Percentiles rank a stretch among this genome's conserved stretches.
These are phyloP conservation scores for Melieria picta DNA, from an alignment of 2,888 invertebrate species.

Conservation along the genomic window DNA sequence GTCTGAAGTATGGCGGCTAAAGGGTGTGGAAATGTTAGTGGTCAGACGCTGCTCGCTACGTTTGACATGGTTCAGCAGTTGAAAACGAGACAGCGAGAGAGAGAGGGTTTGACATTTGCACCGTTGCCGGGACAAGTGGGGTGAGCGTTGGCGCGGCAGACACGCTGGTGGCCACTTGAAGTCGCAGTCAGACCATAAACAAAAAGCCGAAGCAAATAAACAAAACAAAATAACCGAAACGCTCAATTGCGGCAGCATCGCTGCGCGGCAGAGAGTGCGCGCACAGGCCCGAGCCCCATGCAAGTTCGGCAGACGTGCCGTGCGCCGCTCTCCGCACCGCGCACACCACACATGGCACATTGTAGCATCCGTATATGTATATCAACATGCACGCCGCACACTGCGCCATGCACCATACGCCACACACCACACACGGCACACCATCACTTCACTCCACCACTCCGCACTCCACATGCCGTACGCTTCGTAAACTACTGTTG, in stretches of 20 bases:
- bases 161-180: constrained; percentile 23
- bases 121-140: neutral
- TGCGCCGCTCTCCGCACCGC: no score
- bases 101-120: neutral
- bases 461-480: no score
- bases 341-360: no score
- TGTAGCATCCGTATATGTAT: neutral
- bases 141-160: constrained; percentile 17
- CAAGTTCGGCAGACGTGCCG: no score
- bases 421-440: constrained; percentile 21
- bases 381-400: neutral
- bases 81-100: neutral
- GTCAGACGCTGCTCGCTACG: no score
- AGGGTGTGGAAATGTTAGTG: no score
- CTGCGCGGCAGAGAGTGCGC: no score
- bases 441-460: constrained; percentile 10
- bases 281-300: no score
- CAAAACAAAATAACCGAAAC: constrained; percentile 30
- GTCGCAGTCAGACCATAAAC: neutral
- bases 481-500: constrained; percentile 1
- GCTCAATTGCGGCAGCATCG: constrained; percentile 11
- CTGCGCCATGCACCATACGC: neutral
- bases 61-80: no score
- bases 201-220: neutral
- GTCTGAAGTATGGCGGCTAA: no score